Evolutionary conservation across 2,113 vertebrate genomes (phyloP), one percentile per base, ranked within the genome.

Genomic region (Datnioides undecimradiatus): DNA sequence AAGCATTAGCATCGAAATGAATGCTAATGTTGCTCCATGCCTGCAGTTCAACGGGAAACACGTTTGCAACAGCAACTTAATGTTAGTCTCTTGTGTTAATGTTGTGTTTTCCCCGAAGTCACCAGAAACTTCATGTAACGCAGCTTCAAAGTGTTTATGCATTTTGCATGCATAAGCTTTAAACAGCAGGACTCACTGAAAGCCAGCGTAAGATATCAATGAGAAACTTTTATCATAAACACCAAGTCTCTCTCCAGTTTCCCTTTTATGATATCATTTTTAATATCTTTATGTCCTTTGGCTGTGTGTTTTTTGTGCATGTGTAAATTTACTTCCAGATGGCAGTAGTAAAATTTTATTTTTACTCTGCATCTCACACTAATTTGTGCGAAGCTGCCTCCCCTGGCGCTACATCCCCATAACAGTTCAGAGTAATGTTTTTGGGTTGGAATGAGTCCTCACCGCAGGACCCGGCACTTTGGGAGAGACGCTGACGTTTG

Each of bases 331-430:
- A 27, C 8, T 29, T 65, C 38, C 57, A 81, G 40, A 40, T 48
- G 51, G 77, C 23, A 63, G 33, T 14, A 36, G 52, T 57, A 59
- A 72, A 59, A 13, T 9, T 57, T 54, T 3, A 40, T 29, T 77
- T 82, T 67, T 68, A 73, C 73, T 72, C 11, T 66, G 33, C 43
- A 33, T 84, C 41, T 57, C 33, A 78, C 52, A 23, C 49, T 76
- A 57, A 86, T 85, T 79, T 78, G 66, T 67, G 48, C 43, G 70
- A 65, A 60, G 62, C 69, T 59, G 67, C 72, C 31, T 86, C 76
- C 68, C 68, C 80, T 12, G 64, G 82, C 46, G 78, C 40, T 76
- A 1, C 36, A 46, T 59, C 49, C 41, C 45, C 5, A 3, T 43
- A 74, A 60, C 40, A n/a, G 62, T 55, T 73, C 51, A 60, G 54